Conservation (phyloP, 1,140 invertebrate genomes). For the Gyrodactylus salaris region DNA sequence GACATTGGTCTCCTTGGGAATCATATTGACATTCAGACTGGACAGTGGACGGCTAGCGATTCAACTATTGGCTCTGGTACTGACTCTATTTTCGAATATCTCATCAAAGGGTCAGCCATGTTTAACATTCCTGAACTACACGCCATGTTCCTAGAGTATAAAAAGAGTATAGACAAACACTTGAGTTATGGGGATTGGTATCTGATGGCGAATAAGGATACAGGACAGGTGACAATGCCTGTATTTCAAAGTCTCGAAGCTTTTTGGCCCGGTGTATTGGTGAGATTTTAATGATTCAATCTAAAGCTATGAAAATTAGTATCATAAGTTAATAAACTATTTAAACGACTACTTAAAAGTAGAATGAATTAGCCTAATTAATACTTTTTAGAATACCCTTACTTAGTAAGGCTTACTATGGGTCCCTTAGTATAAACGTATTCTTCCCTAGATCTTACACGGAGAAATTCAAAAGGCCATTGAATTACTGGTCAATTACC, state of each 20-base stretch:
- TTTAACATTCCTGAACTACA: constrained; percentile 44
- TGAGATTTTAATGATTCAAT: too few species aligned
- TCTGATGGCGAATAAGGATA: constrained; percentile 72
- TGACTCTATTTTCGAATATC: constrained; percentile 92
- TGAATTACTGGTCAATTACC: constrained; percentile 70
- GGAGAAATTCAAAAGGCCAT: constrained; percentile 54
- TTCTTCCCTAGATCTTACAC: constrained; percentile 26
- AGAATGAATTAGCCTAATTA: too few species aligned
- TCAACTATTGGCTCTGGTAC: constrained; percentile 59
- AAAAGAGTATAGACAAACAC: constrained; percentile 43
- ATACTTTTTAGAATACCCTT: too few species aligned
- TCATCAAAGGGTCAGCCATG: constrained; percentile 55
- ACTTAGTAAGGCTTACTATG: too few species aligned
- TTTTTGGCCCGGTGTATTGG: constrained; percentile 81
- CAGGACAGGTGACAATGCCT: constrained; percentile 65
- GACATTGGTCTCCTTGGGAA: constrained; percentile 34
- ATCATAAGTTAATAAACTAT: too few species aligned
- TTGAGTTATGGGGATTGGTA: constrained; percentile 59
- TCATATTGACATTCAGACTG: constrained; percentile 69
- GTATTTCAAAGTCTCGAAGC: constrained; percentile 72
- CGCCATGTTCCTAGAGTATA: constrained; percentile 47
- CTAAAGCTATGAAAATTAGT: too few species aligned
- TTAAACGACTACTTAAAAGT: too few species aligned
- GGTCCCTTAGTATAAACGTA: too few species aligned
- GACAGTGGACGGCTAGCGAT: constrained; percentile 80